Base-by-base conservation (phyloP, 1,140 invertebrate species). In the Amyelois transitella region DNA sequence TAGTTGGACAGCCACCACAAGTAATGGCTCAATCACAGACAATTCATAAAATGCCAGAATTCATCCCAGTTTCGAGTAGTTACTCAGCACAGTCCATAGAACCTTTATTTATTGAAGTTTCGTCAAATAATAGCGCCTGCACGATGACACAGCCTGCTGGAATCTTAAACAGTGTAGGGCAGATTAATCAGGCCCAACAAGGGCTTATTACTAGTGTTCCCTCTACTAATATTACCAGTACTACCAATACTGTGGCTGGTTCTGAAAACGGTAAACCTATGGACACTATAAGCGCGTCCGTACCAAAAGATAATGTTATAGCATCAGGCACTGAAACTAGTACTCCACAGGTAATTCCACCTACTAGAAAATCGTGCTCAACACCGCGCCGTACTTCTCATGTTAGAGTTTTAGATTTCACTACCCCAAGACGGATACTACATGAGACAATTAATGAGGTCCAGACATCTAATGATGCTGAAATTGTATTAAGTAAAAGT, bases 341-440 rank as follows among this genome's bases (percentile, higher is more conserved):
- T 60, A 88, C 85, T 18, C 85, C 85, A 3, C 72, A 78, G 53
- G 52, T 66, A 7, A 28, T 75, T 28, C 78, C 80, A 6, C 74
- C 72, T 6, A 47, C 63, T 21, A 77, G 75, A 53, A 86, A 82
- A 55, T 83, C 85, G 0, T 85, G 80, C 1, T 88, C 85, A 4
- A 88, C 85, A 22, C 85, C 85, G 8, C 70, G 85, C 14, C 66
- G 85, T 18, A 74, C 70, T 14, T 79, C 82, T 3, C 82, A 88
- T 59, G 65, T 86, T 21, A 72, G 85, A 59, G 81, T 86, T 17
- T 71, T 88, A 66, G 81, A 88, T 66, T 88, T 88, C 50, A 72
- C 78, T 18, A 86, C 82, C 25, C 84, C 81, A 2, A 68, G 81
- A 66, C 68, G 82, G 61, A 81, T 85, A 53, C 64, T 85, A 60